Evolutionary conservation across 2,113 vertebrate species (phyloP), one percentile per base, ranked within the genome.

Genomic region (Pandion haliaetus): DNA sequence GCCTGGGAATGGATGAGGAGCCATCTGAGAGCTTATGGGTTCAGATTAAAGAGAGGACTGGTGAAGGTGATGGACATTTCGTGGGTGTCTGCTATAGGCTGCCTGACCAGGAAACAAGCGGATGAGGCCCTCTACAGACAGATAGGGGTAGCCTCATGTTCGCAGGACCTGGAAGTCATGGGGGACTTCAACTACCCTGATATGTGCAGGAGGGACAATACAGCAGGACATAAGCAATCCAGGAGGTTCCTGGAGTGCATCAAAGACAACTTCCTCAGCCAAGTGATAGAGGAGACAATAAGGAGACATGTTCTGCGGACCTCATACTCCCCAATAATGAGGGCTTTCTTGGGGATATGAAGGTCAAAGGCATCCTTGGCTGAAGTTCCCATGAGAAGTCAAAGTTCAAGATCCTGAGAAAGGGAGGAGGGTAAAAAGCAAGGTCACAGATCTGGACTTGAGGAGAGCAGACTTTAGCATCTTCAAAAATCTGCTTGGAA

Each of bases 161-260:
- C 1, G 1, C 21, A 38, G 23, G 21, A 23, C 57, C 21, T 45
- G 15, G 8, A 57, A 25, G 25, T 61, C 18, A 6, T 21, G 18
- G 18, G 2, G 16, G 1, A 25, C 14, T 92, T 70, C 0, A 1
- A 13, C 23, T 20, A 65, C 40, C 8, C 20, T 11, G 5, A 16
- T 26, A 63, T 3, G 31, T 54, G 5, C 28, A 34, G 45, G 13
- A 67, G 8, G 29, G 40, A 28, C 23, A 69, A 18, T 1, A 17
- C 7, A 44, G 16, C 25, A 85, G 12, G 23, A 9, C 5, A 29
- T 8, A 23, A 84, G 11, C 32, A 61, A 42, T 38, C 34, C 29
- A 62, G 17, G 40, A 57, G 5, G 16, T 47, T 77, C 36, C 36
- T 66, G 31, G 36, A 57, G 18, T 17, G 5, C 26, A 57, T 6